phyloP scores from a whole-genome alignment of 2,888 invertebrate genomes.

The Pheosia tremula region DNA sequence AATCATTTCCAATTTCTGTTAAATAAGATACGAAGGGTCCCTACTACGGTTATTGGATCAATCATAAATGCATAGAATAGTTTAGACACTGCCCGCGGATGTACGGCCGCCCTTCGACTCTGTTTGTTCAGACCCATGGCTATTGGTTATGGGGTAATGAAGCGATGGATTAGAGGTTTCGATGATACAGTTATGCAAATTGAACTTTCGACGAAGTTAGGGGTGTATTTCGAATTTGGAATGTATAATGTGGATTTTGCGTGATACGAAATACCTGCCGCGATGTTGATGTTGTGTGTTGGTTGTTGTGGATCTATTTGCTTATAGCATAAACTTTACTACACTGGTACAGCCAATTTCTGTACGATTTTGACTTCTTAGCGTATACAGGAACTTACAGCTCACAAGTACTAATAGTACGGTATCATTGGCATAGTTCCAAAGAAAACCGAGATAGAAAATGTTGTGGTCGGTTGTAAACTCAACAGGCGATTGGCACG shows the following conservation, averaged over 20 bases:
- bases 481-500: too few species aligned
- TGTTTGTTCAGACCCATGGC: conserved; percentile 12
- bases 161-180: conserved; percentile 8
- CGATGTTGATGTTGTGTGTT: too few species aligned
- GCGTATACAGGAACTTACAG: too few species aligned
- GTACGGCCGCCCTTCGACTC: conserved; percentile 10
- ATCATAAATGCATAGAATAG: conserved; percentile 76
- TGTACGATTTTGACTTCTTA: too few species aligned
- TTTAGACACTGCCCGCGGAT: conserved; percentile 48
- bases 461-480: too few species aligned
- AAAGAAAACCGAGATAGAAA: too few species aligned
- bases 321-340: too few species aligned
- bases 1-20: conserved; percentile 51
- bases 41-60: conserved; percentile 57
- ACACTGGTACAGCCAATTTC: too few species aligned
- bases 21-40: conserved; percentile 52
- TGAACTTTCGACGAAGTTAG: conserved; percentile 5
- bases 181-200: conserved; percentile 7
- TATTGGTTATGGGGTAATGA: conserved; percentile 7
- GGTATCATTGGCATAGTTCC: too few species aligned
- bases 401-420: too few species aligned
- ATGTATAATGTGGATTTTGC: neutral
- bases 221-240: neutral
- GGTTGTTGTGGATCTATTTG: too few species aligned
- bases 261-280: neutral